Conservation (phyloP, 2,888 invertebrate species). For the Calliphora vomitoria region DNA sequence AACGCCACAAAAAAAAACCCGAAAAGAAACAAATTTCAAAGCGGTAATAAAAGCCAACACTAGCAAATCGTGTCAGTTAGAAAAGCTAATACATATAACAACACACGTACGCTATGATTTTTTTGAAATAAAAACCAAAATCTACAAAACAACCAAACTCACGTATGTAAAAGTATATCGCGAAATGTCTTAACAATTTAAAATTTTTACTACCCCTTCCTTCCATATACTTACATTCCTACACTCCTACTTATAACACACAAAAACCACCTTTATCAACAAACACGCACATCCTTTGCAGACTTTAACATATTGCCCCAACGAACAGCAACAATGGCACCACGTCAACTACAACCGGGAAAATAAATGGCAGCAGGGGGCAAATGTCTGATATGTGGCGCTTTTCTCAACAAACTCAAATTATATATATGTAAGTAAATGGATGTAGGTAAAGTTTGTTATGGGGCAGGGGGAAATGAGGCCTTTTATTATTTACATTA, state of each 20-base stretch:
- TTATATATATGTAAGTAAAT: not conserved
- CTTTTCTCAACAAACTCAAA: conserved; percentile 4
- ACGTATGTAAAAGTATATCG: conserved; percentile 53
- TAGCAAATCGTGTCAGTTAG: conserved; percentile 53
- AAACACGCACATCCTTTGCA: conserved; percentile 61
- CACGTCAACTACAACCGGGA: conserved; percentile 59
- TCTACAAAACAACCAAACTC: conserved; percentile 3
- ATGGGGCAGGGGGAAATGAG: not conserved
- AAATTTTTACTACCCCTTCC: conserved; percentile 10
- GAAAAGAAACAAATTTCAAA: conserved; percentile 26
- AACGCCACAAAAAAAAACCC: conserved; percentile 7
- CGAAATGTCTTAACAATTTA: conserved; percentile 57
- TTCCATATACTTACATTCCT: not conserved
- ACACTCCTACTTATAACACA: not conserved
- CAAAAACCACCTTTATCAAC: conserved; percentile 29
- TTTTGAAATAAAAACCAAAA: conserved; percentile 36
- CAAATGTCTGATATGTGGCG: conserved; percentile 69
- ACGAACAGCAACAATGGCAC: conserved; percentile 53
- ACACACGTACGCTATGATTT: conserved; percentile 40
- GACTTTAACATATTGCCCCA: conserved; percentile 67
- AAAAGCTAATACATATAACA: conserved; percentile 52
- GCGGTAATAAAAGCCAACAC: conserved; percentile 56
- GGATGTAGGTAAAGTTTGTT: conserved; percentile 11
- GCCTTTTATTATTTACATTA: conserved; percentile 57
- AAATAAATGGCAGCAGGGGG: conserved; percentile 71